Conservation (phyloP, 1,140 invertebrate genomes). For the Augochlora pura region DNA sequence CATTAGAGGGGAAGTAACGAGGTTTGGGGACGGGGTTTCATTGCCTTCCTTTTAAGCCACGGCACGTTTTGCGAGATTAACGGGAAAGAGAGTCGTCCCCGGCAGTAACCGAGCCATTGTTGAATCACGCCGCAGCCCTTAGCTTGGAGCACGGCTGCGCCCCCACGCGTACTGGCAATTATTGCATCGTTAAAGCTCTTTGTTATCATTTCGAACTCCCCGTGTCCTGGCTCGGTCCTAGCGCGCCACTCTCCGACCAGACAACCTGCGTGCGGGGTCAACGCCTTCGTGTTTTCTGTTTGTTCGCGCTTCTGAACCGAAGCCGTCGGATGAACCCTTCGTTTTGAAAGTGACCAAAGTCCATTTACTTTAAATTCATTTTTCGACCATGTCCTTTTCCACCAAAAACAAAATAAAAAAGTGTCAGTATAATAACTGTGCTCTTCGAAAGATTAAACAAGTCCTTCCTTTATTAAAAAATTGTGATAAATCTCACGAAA, state of each 20-base stretch:
- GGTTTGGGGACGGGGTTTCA: constrained; percentile 18
- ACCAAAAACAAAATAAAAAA: too few relatives aligned
- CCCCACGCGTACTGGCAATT: constrained; percentile 47
- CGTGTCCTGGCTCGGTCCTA: neutral
- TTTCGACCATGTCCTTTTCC: too few relatives aligned
- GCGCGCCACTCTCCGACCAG: neutral
- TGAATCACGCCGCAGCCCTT: constrained; percentile 43
- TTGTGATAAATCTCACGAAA: too few relatives aligned
- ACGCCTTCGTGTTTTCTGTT: neutral
- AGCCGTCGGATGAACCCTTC: too few relatives aligned
- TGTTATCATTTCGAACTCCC: constrained; percentile 23
- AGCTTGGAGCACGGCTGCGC: constrained; percentile 13
- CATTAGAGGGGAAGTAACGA: constrained; percentile 42
- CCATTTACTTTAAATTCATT: too few relatives aligned
- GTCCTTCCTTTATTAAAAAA: too few relatives aligned
- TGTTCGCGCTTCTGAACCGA: too few relatives aligned
- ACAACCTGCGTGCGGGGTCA: neutral
- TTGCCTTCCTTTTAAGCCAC: constrained; percentile 47
- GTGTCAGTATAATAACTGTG: too few relatives aligned
- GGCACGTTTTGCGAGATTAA: constrained; percentile 55
- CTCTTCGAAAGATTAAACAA: too few relatives aligned
- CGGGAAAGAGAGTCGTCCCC: constrained; percentile 23
- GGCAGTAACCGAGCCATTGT: constrained; percentile 38
- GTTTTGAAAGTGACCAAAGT: too few relatives aligned
- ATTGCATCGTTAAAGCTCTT: constrained; percentile 51